Evolutionary conservation across 2,888 invertebrate genomes (phyloP), one percentile per base, ranked within the genome.

Genomic region (Callyntrura guangdongensis): DNA sequence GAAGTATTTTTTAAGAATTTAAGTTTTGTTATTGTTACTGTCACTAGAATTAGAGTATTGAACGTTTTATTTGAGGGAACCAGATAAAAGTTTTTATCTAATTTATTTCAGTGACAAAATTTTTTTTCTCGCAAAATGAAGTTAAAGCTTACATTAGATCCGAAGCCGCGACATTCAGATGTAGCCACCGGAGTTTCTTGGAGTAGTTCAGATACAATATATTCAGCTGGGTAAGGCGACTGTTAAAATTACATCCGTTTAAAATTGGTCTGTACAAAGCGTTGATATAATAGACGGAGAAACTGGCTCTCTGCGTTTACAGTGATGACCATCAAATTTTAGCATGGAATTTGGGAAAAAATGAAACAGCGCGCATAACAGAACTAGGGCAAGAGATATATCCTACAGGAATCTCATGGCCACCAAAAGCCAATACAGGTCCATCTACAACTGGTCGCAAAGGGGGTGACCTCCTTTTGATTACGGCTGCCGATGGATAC

Each of bases 261-360:
- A 83, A 56, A 36, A 6, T 36, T 11, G 1, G 5, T 22, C 56
- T 25, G 3, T 27, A n/a, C n/a, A 59, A 59, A 61, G n/a, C 11
- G 36, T 8, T 6, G n/a, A 0, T 9, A 8, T 0, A 9, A 74
- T 47, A 74, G n/a, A 36, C 36, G 6, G 36, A 36, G 2, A 36
- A 36, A 36, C 36, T 36, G 17, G 12, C 22, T 17, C 9, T 64
- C 17, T 64, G n/a, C 20, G 6, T 69, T 72, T 27, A 20, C 69
- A 98, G 98, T n/a, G 99, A 99, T 95, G 99, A 99, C 95, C 98
- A 98, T 95, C 96, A 97, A 94, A 96, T 99, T 81, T 95, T 98
- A 85, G 97, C 97, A 95, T 99, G 99, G 99, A 98, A 97, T 95
- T 96, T 98, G 20, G 96, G 97, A 1, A 97, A 96, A 91, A 97